A percentile compares a stretch with the other conserved stretches of the same genome.
Conservation (phyloP, 2,797 vertebrate genomes). For the Hipposideros larvatus region DNA sequence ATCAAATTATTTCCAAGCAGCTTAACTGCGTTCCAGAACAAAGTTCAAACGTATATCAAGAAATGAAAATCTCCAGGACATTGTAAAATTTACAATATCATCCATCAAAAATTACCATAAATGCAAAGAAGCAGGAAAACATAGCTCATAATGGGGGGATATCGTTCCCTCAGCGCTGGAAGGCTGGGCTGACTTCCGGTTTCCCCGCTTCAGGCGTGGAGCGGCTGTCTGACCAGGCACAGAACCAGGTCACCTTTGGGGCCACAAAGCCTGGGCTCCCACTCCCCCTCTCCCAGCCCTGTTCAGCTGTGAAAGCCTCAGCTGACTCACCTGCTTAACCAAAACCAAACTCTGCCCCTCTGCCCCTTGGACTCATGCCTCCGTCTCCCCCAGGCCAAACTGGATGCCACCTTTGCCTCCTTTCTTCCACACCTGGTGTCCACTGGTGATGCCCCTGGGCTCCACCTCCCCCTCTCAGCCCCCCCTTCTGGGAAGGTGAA, state of each 20-base stretch:
- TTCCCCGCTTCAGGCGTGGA: not conserved
- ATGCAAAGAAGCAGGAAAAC: not conserved
- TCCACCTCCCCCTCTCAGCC: not conserved
- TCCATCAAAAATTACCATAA: not conserved
- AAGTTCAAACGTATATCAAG: not conserved
- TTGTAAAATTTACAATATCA: not conserved
- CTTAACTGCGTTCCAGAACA: not conserved
- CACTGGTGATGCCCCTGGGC: rapidly evolving
- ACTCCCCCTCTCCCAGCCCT: too few relatives aligned
- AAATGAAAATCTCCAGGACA: not conserved
- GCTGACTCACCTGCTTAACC: not conserved
- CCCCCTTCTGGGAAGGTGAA: not conserved
- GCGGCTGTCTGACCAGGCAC: too few relatives aligned
- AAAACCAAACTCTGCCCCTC: not conserved
- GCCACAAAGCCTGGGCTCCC: not conserved
- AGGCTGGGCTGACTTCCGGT: not conserved
- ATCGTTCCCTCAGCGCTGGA: rapidly evolving
- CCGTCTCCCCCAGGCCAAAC: not conserved
- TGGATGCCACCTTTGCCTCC: not conserved
- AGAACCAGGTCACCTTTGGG: not conserved
- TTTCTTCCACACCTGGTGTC: too few relatives aligned
- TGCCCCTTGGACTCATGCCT: not conserved
- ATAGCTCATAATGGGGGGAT: too few relatives aligned
- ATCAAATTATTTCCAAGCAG: not conserved
- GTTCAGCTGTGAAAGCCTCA: not conserved